Conservation (phyloP, 1,140 invertebrate genomes). For the Bombus ignitus region DNA sequence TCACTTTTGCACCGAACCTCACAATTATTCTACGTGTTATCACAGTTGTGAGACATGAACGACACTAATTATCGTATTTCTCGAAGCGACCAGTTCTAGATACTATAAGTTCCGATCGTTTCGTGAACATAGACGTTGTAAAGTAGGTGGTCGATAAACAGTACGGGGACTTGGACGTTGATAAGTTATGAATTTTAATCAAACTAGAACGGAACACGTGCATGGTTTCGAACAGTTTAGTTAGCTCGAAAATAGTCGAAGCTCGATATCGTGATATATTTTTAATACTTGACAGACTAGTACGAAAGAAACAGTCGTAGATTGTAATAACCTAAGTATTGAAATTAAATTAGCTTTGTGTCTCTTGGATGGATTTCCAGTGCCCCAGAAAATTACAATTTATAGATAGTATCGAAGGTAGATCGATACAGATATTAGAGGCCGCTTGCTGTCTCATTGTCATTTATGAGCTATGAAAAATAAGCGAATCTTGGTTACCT, state of each 20-base stretch:
- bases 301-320: background rate
- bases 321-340: background rate
- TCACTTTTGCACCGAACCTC: background rate
- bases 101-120: conserved; percentile 5
- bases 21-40: conserved; percentile 32
- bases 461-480: background rate
- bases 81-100: background rate
- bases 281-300: background rate
- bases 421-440: background rate
- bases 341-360: background rate
- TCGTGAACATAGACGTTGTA: conserved; percentile 10
- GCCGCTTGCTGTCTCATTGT: background rate
- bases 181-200: conserved; percentile 39
- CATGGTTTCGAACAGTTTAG: background rate
- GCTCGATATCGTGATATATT: no score
- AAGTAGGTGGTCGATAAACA: conserved; percentile 25
- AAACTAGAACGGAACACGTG: background rate
- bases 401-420: background rate
- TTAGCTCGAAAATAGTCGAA: background rate
- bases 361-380: background rate
- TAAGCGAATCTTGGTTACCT: background rate
- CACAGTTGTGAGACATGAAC: background rate
- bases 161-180: conserved; percentile 16
- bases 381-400: background rate
- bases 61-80: conserved; percentile 8